These are phyloP conservation scores for Merluccius polli DNA, from an alignment of 2,797 vertebrate species.

Conservation along the genomic window DNA sequence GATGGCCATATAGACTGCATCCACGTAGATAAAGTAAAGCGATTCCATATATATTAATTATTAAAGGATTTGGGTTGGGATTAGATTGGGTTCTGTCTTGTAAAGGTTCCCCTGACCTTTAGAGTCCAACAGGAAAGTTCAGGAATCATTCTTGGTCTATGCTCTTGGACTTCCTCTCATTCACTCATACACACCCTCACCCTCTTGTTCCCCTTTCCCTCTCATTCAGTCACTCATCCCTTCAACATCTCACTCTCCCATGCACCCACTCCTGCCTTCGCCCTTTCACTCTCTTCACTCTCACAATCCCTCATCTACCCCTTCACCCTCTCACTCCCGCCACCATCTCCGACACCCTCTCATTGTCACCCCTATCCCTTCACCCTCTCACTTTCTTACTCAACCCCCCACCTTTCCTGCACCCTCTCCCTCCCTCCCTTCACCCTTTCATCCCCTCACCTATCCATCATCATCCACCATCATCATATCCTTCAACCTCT, in stretches of 20 bases:
- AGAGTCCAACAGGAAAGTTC: not conserved
- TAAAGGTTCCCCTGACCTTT: not conserved
- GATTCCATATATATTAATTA: not conserved
- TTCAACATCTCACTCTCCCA: not conserved
- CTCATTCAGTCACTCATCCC: not conserved
- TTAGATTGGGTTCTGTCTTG: conserved; percentile 7
- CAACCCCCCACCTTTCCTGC: too few species aligned
- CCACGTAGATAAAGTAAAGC: not conserved
- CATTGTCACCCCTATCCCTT: too few species aligned
- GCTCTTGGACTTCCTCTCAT: conserved; percentile 7
- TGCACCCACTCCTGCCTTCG: not conserved
- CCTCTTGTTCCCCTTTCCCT: not conserved
- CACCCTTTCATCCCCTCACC: too few species aligned
- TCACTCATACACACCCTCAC: not conserved
- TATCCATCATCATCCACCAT: too few species aligned
- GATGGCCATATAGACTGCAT: not conserved
- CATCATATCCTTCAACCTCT: too few species aligned
- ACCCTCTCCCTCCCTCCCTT: too few species aligned
- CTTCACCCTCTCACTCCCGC: too few species aligned
- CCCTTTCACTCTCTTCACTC: not conserved
- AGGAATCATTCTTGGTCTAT: not conserved
- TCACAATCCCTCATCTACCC: not conserved
- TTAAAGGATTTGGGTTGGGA: not conserved
- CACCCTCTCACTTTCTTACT: too few species aligned
- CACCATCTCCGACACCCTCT: too few species aligned